Evolutionary conservation across 2,888 invertebrate species (phyloP).

Genomic region (Tridacna gigas): DNA sequence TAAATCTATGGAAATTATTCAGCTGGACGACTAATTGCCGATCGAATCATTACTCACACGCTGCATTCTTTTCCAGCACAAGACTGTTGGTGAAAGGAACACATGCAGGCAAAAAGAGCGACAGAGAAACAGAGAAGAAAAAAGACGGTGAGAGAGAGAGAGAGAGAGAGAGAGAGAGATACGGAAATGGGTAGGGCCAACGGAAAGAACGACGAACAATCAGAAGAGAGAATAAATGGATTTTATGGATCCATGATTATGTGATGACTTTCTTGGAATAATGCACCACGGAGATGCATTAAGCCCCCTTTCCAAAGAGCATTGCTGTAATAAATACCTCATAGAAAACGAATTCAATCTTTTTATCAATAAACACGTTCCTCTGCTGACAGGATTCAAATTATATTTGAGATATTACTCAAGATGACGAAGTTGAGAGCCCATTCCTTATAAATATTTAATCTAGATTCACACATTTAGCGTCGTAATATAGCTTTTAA

Average conservation of each 20-base stretch:
- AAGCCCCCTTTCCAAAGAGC: not conserved
- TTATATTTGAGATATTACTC: not conserved
- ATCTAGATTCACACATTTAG: not conserved
- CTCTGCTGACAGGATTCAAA: not conserved
- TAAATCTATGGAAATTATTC: too few relatives aligned
- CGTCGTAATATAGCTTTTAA: not conserved
- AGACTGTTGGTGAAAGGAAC: too few relatives aligned
- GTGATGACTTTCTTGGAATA: too few relatives aligned
- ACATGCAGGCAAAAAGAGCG: not conserved
- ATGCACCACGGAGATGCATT: too few relatives aligned
- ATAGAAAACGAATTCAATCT: not conserved
- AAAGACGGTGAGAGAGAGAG: conserved; percentile 6
- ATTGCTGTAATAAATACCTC: not conserved
- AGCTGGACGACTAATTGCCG: too few relatives aligned
- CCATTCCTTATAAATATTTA: not conserved
- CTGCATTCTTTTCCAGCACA: too few relatives aligned
- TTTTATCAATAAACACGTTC: not conserved
- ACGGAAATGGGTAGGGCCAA: conserved; percentile 4
- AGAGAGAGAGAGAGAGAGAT: conserved; percentile 24
- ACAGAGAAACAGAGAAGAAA: not conserved
- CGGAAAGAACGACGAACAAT: too few relatives aligned
- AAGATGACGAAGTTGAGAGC: not conserved
- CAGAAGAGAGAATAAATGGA: too few relatives aligned
- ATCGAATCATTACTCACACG: too few relatives aligned
- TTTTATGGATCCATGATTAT: too few relatives aligned